These are phyloP conservation scores for Danaus plexippus DNA, from an alignment of 1,140 invertebrate genomes.

Conservation along the genomic window DNA sequence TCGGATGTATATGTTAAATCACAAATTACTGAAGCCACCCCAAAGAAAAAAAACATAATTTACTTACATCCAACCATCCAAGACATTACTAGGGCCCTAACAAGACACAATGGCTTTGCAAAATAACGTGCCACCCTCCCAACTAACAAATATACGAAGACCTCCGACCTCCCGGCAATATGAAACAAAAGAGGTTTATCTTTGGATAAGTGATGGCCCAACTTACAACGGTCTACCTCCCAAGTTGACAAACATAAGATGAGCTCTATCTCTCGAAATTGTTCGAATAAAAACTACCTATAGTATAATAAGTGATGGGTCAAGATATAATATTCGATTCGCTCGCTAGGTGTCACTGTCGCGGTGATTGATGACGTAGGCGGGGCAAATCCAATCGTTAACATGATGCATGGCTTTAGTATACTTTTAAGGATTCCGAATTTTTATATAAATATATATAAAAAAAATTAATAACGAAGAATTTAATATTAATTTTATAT, in stretches of 20 bases:
- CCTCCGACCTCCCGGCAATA: constrained; percentile 20
- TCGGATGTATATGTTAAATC: too few relatives aligned
- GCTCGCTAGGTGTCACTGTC: constrained; percentile 54
- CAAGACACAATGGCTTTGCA: constrained; percentile 65
- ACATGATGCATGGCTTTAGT: constrained; percentile 64
- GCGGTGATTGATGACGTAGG: constrained; percentile 67
- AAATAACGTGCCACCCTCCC: constrained; percentile 50
- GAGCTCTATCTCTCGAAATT: background rate
- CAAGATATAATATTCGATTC: constrained; percentile 32
- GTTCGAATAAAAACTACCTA: background rate
- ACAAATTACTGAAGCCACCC: constrained; percentile 8
- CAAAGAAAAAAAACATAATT: constrained; percentile 55
- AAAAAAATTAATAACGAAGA: too few relatives aligned
- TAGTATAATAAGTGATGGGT: constrained; percentile 36
- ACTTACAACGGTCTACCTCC: constrained; percentile 23
- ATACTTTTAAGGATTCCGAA: constrained; percentile 46
- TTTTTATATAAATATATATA: constrained; percentile 14
- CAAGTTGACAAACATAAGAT: background rate
- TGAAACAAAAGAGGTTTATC: background rate
- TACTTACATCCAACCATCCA: constrained; percentile 63
- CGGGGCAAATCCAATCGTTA: constrained; percentile 70
- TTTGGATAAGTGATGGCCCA: constrained; percentile 34
- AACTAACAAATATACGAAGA: constrained; percentile 32
- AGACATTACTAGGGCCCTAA: constrained; percentile 62
- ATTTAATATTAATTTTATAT: too few relatives aligned